Evolutionary conservation across 2,797 vertebrate species (phyloP), one percentile per base, ranked within the genome.

Genomic region (Trichosurus vulpecula): DNA sequence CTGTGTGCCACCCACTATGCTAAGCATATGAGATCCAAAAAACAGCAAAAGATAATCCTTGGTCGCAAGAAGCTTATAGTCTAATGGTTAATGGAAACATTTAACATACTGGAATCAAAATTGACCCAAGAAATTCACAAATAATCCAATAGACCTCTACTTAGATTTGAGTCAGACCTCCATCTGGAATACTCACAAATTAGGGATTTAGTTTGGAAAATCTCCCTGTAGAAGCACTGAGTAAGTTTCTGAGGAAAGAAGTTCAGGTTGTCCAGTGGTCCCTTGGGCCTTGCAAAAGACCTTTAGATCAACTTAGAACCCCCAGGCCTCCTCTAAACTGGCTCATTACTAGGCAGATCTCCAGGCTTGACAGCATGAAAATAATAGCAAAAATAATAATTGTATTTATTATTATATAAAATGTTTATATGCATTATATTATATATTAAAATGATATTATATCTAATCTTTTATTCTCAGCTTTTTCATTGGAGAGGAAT

Each of bases 201-300:
- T 90, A 87, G 92, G 93, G 56, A 81, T 93, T 95, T 90, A 55
- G 89, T 95, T 96, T 93, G 66, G 55, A 92, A 90, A 91, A 94
- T 52, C 52, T 97, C 97, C 94, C 91, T 41, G 6, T 22, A 96
- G 94, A 94, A 55, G 94, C 57, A 30, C 5, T 47, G 57, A 93
- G 13, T 93, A 94, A 54, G 93, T 96, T 97, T 96, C 66, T 92
- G 96, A 94, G 94, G 54, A 96, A 93, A 54, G 81, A 9, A 55
- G 6, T 22, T 56, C 91, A 94, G 52, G 27, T 94, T 92, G 87
- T 97, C 92, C 10, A 91, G 81, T 91, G 94, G 93, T 96, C 96
- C 92, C 93, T 89, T 95, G 95, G 90, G 93, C 93, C 30, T 91
- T 92, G 47, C 31, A 87, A 16, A 14, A 90, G 16, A 57, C 56